These are phyloP conservation scores for Drosophila crucigera DNA, from an alignment of 2,888 invertebrate genomes.

Conservation along the genomic window DNA sequence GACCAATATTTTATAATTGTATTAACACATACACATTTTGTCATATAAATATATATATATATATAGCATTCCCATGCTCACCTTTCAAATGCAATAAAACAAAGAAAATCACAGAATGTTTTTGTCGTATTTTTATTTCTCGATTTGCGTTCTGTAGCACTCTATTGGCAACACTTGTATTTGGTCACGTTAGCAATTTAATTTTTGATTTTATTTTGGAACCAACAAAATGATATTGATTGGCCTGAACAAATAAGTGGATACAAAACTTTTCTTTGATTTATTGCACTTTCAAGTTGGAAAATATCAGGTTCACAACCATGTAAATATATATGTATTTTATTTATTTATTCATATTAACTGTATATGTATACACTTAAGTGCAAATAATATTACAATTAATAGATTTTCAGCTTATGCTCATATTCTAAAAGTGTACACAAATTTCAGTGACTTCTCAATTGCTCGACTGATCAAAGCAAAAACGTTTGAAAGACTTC, in stretches of 20 bases:
- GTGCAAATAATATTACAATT: neutral
- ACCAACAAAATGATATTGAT: neutral
- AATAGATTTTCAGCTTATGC: neutral
- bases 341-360: neutral
- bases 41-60: neutral
- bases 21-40: neutral
- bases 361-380: neutral
- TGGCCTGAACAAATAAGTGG: neutral
- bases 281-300: too few relatives aligned
- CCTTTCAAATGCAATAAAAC: neutral
- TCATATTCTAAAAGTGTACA: neutral
- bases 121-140: neutral
- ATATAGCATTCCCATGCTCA: neutral
- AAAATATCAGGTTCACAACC: neutral
- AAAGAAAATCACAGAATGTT: neutral
- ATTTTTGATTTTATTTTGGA: neutral
- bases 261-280: neutral
- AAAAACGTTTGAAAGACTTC: neutral
- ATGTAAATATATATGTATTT: neutral
- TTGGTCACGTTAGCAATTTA: neutral
- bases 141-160: neutral
- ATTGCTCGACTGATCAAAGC: neutral
- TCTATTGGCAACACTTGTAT: neutral
- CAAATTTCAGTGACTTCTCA: neutral
- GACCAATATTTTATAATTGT: neutral